phyloP scores from a whole-genome alignment of 2,888 invertebrate genomes.

The Diarsia rubi region DNA sequence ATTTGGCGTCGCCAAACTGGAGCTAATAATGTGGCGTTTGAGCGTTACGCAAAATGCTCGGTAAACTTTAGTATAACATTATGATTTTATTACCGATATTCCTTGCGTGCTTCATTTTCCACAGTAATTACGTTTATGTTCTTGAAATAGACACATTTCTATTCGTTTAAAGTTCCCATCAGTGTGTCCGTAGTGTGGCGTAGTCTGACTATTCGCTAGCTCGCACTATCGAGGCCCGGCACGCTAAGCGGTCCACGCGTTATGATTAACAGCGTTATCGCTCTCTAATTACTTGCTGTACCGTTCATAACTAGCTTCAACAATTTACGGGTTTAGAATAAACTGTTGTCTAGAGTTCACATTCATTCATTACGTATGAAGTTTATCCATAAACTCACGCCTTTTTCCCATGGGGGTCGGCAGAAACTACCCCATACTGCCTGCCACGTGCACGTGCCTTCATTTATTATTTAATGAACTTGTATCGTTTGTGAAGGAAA shows the following conservation, averaged over 20 bases:
- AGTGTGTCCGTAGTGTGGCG: conserved; percentile 28
- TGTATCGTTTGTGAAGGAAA: background rate
- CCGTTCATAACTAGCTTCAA: conserved; percentile 56
- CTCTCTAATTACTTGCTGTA: conserved; percentile 80
- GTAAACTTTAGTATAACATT: conserved; percentile 15
- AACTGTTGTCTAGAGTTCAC: conserved; percentile 49
- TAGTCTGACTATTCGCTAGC: conserved; percentile 51
- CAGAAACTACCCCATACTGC: background rate
- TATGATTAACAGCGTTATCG: conserved; percentile 80
- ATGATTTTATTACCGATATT: conserved; percentile 25
- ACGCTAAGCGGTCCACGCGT: conserved; percentile 76
- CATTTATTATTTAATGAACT: conserved; percentile 5
- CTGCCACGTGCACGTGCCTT: background rate
- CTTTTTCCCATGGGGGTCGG: background rate
- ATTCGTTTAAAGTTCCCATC: conserved; percentile 58
- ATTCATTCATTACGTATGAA: conserved; percentile 41
- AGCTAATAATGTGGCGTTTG: conserved; percentile 15
- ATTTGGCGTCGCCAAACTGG: conserved; percentile 21
- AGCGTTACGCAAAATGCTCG: conserved; percentile 15
- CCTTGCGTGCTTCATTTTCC: conserved; percentile 17
- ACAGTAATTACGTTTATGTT: conserved; percentile 33
- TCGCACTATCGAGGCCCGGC: conserved; percentile 55
- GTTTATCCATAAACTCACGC: background rate
- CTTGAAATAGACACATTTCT: conserved; percentile 40
- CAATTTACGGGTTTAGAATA: conserved; percentile 49